Base-by-base conservation (phyloP, 2,888 invertebrate genomes). In the Acronicta psi region DNA sequence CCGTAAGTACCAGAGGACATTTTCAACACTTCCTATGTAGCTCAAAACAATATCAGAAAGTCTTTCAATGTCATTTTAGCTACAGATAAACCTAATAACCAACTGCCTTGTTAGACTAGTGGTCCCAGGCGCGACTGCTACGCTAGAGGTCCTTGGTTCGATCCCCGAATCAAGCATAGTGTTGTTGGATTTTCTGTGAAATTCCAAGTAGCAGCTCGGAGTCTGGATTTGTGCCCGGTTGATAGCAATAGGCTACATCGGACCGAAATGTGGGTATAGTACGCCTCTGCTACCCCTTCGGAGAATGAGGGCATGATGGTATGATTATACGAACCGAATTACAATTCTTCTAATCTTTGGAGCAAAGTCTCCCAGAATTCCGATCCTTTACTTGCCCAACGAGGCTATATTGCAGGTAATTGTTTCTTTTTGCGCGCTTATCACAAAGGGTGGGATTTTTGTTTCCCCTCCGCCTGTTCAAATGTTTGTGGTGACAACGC, bases 401-500 rank as follows among this genome's bases (percentile, higher is more conserved):
- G 29, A 45, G 43, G 31, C 36, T 37, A 17, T 52, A 47, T 57
- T 17, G 7, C 44, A 62, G 59, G 59, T 72, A 62, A 73, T 59
- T 75, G 63, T 62, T 64, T 68, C 57, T 77, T 70, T 62, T 47
- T 38, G 65, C 50, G 45, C 49, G 42, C 56, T 51, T 57, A 41
- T 54, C 73, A 72, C 60, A 69, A 73, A 70, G 57, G 57, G 40
- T 50, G 51, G 53, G 60, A 50, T 65, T 69, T 73, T 62, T 69
- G 47, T 75, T 71, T 71, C 49, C 64, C 47, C 54, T 59, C 42
- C 43, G 57, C 60, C 59, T 75, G 71, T 75, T 66, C 59, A 77
- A 81, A 82, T 81, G 75, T 78, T 84, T 84, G 81, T 63, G 52
- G 67, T 69, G 73, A 68, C 71, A 73, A 67, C 68, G 66, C 57